Percentiles rank a stretch among this genome's conserved stretches.
These are phyloP conservation scores for Philonicus albiceps DNA, from an alignment of 2,888 invertebrate genomes.

Conservation along the genomic window DNA sequence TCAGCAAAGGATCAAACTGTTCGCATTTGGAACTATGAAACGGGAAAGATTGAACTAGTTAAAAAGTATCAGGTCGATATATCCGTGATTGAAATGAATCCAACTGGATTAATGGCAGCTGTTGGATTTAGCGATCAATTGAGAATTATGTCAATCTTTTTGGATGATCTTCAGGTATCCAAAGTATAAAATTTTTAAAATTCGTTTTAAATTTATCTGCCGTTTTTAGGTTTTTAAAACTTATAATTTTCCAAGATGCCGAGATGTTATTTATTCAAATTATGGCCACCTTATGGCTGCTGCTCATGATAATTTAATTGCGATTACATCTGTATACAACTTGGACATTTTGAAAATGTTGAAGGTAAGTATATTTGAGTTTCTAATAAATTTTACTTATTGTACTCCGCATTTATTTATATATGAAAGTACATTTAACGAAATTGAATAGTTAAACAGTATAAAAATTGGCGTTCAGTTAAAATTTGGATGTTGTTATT, in stretches of 20 bases:
- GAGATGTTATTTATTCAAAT: slow-evolving; percentile 80
- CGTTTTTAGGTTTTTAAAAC: slow-evolving; percentile 59
- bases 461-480: no score
- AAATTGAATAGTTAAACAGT: no score
- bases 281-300: slow-evolving; percentile 92
- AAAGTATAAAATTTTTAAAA: not conserved
- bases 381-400: not conserved
- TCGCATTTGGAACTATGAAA: slow-evolving; percentile 92
- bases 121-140: slow-evolving; percentile 92
- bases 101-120: slow-evolving; percentile 82
- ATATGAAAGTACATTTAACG: no score
- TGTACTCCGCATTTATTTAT: not conserved
- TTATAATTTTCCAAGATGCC: slow-evolving; percentile 72
- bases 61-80: slow-evolving; percentile 84
- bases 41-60: slow-evolving; percentile 77
- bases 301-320: slow-evolving; percentile 84
- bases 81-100: slow-evolving; percentile 75
- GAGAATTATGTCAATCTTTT: slow-evolving; percentile 84
- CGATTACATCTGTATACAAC: slow-evolving; percentile 83
- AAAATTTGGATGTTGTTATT: no score
- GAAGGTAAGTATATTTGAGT: slow-evolving; percentile 50
- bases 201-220: not conserved
- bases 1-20: slow-evolving; percentile 83
- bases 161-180: slow-evolving; percentile 78
- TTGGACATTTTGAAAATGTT: slow-evolving; percentile 71